Conservation (phyloP, 2,113 vertebrate genomes). For the Podocnemis expansa region DNA sequence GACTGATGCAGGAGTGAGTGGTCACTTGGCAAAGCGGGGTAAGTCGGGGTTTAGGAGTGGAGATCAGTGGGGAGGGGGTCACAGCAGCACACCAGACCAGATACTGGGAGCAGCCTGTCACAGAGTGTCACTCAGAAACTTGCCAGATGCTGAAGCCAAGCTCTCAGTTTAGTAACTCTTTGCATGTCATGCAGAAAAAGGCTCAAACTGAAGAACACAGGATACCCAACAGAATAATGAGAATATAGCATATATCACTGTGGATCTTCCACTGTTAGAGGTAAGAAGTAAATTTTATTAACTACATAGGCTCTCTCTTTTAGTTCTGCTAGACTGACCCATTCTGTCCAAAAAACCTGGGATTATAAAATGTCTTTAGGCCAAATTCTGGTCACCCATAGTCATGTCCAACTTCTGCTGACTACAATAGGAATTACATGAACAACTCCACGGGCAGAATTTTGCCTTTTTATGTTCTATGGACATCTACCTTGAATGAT, state of each 20-base stretch:
- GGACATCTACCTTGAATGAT: neutral
- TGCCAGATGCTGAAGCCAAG: neutral
- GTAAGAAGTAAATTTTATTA: neutral
- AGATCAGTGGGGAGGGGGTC: too few relatives aligned
- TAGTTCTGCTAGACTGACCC: neutral
- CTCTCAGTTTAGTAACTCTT: neutral
- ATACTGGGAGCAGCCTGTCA: too few relatives aligned
- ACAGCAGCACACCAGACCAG: too few relatives aligned
- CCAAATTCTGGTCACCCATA: neutral
- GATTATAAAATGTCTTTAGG: neutral
- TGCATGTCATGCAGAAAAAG: neutral
- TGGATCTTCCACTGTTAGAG: neutral
- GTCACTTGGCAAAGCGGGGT: too few relatives aligned
- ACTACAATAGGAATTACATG: neutral
- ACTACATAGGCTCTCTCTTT: neutral
- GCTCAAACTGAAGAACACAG: neutral
- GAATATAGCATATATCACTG: neutral
- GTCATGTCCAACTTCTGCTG: neutral
- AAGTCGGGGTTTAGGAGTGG: too few relatives aligned
- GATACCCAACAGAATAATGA: neutral
- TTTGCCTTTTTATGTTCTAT: neutral
- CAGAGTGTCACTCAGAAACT: rapidly evolving
- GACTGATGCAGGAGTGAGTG: too few relatives aligned
- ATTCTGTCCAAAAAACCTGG: neutral
- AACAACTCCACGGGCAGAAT: neutral